Evolutionary conservation across 1,140 invertebrate genomes (phyloP).

Genomic region (Drosophila parvula): DNA sequence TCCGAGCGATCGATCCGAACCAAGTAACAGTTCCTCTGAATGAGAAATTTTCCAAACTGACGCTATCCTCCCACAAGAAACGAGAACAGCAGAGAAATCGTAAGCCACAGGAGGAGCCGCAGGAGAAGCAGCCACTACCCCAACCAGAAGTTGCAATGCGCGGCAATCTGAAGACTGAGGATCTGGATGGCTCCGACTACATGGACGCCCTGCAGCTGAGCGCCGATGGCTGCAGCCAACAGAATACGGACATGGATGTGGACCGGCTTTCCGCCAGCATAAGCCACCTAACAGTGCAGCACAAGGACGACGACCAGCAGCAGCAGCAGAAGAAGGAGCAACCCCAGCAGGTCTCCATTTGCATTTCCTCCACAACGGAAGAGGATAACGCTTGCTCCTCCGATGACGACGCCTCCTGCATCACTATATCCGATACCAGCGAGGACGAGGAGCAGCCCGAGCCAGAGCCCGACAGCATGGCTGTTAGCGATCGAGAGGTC

Average conservation of each 20-base stretch:
- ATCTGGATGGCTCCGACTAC: constrained; percentile 55
- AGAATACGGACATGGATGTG: constrained; percentile 19
- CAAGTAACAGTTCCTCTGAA: constrained; percentile 73
- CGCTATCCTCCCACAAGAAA: constrained; percentile 74
- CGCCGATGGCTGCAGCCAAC: constrained; percentile 51
- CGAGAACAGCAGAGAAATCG: not conserved
- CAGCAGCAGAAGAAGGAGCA: not conserved
- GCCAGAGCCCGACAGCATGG: constrained; percentile 44
- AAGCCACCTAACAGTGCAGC: constrained; percentile 53
- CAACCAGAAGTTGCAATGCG: not conserved
- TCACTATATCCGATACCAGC: constrained; percentile 72
- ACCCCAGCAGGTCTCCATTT: constrained; percentile 48
- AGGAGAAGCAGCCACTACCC: constrained; percentile 28
- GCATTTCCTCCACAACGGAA: constrained; percentile 69
- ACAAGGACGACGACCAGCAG: not conserved
- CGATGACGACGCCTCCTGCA: constrained; percentile 49
- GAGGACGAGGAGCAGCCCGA: constrained; percentile 24
- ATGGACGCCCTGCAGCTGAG: constrained; percentile 75
- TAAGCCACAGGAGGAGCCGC: not conserved
- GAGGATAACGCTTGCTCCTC: constrained; percentile 7
- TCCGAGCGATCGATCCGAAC: constrained; percentile 70
- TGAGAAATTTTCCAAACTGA: constrained; percentile 77
- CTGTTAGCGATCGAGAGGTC: constrained; percentile 27
- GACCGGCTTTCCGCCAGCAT: constrained; percentile 49
- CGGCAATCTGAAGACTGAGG: not conserved